Base-by-base conservation (phyloP, 2,797 vertebrate genomes). In the Eulemur coronatus region DNA sequence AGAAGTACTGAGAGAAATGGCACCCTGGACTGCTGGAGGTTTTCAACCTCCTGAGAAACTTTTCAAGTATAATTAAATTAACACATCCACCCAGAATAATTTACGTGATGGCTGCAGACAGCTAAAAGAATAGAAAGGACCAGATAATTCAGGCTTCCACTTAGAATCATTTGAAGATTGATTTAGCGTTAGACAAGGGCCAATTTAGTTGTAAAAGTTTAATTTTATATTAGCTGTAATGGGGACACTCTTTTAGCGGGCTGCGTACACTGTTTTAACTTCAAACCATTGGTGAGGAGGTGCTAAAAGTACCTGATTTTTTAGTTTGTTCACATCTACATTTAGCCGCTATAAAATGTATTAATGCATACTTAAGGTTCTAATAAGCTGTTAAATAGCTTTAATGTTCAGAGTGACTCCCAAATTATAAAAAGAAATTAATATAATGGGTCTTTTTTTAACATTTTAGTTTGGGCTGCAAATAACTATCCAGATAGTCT, bases 201-300 rank as follows among this genome's bases (percentile, higher is more conserved):
- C 63, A 73, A 48, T 89, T 84, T 52, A 67, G 18, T 46, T 50
- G 38, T 26, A 84, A 81, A 87, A 13, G n/a, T 59, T 93, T 93
- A 17, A 96, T 93, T 88, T 93, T 85, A 67, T 63, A 80, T 78
- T 89, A 92, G 63, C 55, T 89, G 2, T 78, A 73, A 93, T 18
- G 73, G 82, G 43, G 15, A 91, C 33, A 57, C 12, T 57, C 26
- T 91, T 73, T 63, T 46, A 95, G 65, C 55, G 82, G 67, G 33
- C 5, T 7, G 33, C 15, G 24, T 22, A 48, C 5, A 65, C 35
- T 85, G 24, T 61, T 78, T 69, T 91, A 63, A 95, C 75, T 87
- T 84, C 84, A 84, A 88, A 38, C 22, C 59, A 35, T 1, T 26
- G 38, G 22, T 76, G 43, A 87, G 70, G 33, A 57, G 35, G 81